Percentiles rank a stretch among this genome's conserved stretches.
Conservation (phyloP, 2,113 vertebrate species). For the Poecile atricapillus region DNA sequence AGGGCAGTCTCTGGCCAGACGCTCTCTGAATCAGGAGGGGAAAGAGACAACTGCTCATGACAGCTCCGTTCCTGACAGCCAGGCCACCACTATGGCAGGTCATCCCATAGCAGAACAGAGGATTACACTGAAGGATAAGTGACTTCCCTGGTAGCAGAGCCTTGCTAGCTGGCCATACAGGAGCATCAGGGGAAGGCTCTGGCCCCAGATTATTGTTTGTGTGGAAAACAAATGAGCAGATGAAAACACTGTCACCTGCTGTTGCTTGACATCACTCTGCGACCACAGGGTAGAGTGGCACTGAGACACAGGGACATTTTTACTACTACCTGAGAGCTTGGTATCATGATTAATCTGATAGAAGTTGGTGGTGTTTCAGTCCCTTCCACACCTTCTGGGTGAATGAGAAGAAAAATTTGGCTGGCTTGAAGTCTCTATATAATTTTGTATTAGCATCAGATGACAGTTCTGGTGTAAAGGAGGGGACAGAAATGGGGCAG, state of each 20-base stretch:
- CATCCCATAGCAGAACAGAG: background rate
- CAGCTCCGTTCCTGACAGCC: background rate
- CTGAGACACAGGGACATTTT: background rate
- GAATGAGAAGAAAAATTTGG: background rate
- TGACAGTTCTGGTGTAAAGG: background rate
- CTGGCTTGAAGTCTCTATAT: background rate
- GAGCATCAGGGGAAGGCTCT: background rate
- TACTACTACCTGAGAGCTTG: background rate
- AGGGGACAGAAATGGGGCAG: background rate
- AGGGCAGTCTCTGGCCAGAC: background rate
- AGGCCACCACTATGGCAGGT: background rate
- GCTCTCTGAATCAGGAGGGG: fast-evolving
- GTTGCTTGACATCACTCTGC: background rate
- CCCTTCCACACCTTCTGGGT: background rate
- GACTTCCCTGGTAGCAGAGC: background rate
- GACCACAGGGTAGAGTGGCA: background rate
- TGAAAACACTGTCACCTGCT: background rate
- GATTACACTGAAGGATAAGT: background rate
- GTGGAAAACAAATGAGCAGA: background rate
- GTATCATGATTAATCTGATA: background rate
- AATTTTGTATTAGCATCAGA: background rate
- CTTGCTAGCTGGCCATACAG: background rate
- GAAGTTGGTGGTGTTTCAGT: background rate
- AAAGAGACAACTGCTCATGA: background rate
- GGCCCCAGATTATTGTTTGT: background rate